Percentiles rank a stretch among this genome's conserved stretches.
phyloP scores from a whole-genome alignment of 2,888 invertebrate genomes.

The Didymodactylos carnosus region DNA sequence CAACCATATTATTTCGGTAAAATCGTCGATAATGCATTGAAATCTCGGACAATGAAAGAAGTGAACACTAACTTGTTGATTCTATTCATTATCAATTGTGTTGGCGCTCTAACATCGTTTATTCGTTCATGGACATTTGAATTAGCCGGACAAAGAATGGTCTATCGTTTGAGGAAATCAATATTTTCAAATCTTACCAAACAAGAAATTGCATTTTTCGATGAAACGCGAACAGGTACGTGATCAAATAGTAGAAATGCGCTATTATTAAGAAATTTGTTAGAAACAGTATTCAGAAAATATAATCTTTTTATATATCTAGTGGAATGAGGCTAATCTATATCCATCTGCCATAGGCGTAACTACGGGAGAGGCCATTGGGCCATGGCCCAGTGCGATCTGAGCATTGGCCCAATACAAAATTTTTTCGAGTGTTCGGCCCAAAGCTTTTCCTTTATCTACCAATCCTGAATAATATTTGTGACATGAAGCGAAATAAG shows the following conservation, averaged over 20 bases:
- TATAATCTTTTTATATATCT: too few relatives aligned
- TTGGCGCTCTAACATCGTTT: slow-evolving; percentile 23
- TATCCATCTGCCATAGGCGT: too few relatives aligned
- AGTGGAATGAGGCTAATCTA: too few relatives aligned
- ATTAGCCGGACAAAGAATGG: slow-evolving; percentile 28
- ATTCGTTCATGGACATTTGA: slow-evolving; percentile 26
- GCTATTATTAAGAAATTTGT: background rate
- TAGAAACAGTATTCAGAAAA: background rate
- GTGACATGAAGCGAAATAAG: too few relatives aligned
- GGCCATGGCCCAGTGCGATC: too few relatives aligned
- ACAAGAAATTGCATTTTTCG: slow-evolving; percentile 31
- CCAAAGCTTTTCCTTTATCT: too few relatives aligned
- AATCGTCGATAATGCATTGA: slow-evolving; percentile 28
- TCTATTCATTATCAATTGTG: slow-evolving; percentile 23
- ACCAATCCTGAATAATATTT: too few relatives aligned
- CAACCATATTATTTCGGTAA: slow-evolving; percentile 30
- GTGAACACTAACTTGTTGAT: slow-evolving; percentile 25
- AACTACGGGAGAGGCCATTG: too few relatives aligned
- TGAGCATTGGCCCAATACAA: too few relatives aligned
- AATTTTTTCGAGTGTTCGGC: too few relatives aligned
- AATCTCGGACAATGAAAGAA: slow-evolving; percentile 24
- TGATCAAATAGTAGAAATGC: background rate
- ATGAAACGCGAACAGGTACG: slow-evolving; percentile 26
- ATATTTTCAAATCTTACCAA: slow-evolving; percentile 23
- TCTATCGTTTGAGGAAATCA: slow-evolving; percentile 25